phyloP scores from a whole-genome alignment of 2,113 vertebrate genomes.

The Phylloscopus trochilus region DNA sequence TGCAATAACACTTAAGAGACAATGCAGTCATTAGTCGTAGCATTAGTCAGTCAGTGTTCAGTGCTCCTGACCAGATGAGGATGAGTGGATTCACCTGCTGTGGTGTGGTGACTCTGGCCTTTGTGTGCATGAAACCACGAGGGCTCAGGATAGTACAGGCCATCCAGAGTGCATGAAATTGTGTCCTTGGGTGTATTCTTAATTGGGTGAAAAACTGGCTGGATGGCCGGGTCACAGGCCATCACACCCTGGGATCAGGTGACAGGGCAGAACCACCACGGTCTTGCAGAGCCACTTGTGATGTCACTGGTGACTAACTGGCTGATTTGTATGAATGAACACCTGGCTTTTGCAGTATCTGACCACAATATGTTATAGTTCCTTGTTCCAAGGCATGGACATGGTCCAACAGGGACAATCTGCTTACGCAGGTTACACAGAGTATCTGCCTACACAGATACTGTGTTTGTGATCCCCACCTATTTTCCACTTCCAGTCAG shows the following conservation, averaged over 20 bases:
- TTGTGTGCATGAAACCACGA: neutral
- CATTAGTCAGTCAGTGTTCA: neutral
- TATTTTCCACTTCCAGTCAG: neutral
- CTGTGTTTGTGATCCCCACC: rapidly evolving
- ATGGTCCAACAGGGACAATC: neutral
- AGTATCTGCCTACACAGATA: neutral
- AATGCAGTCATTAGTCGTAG: neutral
- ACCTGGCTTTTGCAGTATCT: neutral
- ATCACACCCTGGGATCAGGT: neutral
- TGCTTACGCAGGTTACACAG: neutral
- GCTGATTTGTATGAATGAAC: neutral
- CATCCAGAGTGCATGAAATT: neutral
- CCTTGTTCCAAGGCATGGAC: neutral
- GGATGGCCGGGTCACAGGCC: neutral
- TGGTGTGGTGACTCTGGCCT: neutral
- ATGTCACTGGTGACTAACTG: neutral
- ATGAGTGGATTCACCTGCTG: neutral
- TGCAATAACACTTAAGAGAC: neutral
- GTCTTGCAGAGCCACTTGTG: neutral
- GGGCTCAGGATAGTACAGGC: neutral
- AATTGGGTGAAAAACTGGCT: neutral
- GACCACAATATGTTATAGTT: neutral
- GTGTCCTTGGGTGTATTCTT: neutral
- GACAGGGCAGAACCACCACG: neutral
- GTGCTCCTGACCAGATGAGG: neutral